phyloP scores from a whole-genome alignment of 2,888 invertebrate species.

The Leucoma salicis region DNA sequence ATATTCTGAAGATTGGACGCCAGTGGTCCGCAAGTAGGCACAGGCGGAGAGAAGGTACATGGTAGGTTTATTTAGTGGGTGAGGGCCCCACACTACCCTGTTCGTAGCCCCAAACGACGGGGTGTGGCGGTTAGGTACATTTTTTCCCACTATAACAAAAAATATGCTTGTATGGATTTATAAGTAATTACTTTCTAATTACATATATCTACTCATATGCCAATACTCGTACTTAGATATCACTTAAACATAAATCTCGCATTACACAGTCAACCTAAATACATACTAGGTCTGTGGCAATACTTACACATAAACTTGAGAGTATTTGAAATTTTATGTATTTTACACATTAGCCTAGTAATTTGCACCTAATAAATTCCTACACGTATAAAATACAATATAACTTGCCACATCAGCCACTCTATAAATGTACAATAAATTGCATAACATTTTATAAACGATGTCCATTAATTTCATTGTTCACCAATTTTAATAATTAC shows the following conservation, averaged over 20 bases:
- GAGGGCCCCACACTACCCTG: no score
- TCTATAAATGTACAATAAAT: no score
- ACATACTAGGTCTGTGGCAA: not conserved
- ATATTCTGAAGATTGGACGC: no score
- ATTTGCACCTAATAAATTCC: conserved; percentile 42
- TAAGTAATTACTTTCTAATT: not conserved
- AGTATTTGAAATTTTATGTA: conserved; percentile 1
- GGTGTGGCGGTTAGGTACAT: no score
- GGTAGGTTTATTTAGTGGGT: no score
- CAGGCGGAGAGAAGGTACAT: no score
- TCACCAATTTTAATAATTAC: no score
- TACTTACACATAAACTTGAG: not conserved
- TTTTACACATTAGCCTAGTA: not conserved
- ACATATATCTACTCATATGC: not conserved
- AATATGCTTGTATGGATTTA: not conserved
- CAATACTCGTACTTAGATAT: not conserved
- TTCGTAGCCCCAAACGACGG: no score
- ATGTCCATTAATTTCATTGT: no score
- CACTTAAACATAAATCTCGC: not conserved
- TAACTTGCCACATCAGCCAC: not conserved
- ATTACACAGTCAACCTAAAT: not conserved
- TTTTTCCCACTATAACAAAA: no score
- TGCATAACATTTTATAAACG: no score
- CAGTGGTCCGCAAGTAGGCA: no score
- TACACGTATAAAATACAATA: not conserved